Base-by-base conservation (phyloP, 2,888 invertebrate species). In the Zygaena filipendulae region DNA sequence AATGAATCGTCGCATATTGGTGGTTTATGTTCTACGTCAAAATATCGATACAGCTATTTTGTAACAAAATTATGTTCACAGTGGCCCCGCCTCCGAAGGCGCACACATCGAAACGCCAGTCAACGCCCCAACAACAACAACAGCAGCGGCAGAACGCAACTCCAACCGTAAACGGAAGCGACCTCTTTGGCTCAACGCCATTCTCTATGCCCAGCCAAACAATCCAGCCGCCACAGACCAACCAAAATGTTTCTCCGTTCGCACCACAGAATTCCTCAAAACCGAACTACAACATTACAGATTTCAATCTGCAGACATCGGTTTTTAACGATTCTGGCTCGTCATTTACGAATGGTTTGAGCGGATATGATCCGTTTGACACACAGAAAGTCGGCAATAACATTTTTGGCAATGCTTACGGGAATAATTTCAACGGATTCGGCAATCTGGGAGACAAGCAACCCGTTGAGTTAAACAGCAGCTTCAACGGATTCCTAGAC, bases 51-150 rank as follows among this genome's bases (percentile, higher is more conserved):
- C 16, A 16, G 7, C 7, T 16, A 16, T 29, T 7, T 25, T 25
- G 9, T 8, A 16, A 21, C 7, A 26, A 10, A 11, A 13, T 10
- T 35, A 32, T 37, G 11, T 43, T 77, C 82, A 5, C 63, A 95
- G 95, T 95, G 84, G 92, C 92, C 23, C 94, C 95, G 37, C 95
- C 95, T 33, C 94, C 95, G 32, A 92, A 92, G 64, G 84, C 88
- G 4, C n/a, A n/a, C n/a, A n/a, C n/a, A n/a, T 83, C 85, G 12
- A 84, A 84, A 43, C 83, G 84, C 35, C 54, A 77, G 20, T 39
- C 47, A 4, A 43, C 44, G 2, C 48, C 54, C 39, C 43, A 52
- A 37, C 42, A 38, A 30, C 36, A 30, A 28, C 40, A 32, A n/a
- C 32, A 46, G 41, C 37, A 45, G 14, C 36, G 36, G 21, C 42